Evolutionary conservation across 2,113 vertebrate genomes (phyloP).

Genomic region (Nannobrachium achirus): DNA sequence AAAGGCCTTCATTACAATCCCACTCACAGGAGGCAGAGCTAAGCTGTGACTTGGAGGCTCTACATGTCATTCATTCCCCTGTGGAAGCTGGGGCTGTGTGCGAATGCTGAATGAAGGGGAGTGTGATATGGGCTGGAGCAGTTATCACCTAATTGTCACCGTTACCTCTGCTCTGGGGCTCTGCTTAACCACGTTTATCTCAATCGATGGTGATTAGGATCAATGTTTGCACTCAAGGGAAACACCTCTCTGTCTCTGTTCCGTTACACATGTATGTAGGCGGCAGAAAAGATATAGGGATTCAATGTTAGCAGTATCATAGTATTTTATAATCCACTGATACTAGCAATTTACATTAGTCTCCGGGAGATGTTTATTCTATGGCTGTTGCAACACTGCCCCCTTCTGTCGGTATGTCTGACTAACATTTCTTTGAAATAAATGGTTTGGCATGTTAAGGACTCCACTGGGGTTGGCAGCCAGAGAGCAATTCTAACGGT

Average conservation of each 20-base stretch:
- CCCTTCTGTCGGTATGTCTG: conserved; percentile 54
- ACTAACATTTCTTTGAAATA: background rate
- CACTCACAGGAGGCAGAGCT: conserved; percentile 51
- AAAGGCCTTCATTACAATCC: conserved; percentile 69
- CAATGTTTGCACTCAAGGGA: conserved; percentile 37
- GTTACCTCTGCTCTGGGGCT: conserved; percentile 11
- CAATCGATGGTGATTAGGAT: conserved; percentile 45
- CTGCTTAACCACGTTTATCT: background rate
- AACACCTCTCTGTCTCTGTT: background rate
- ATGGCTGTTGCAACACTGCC: conserved; percentile 57
- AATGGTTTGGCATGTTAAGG: background rate
- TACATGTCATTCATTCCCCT: conserved; percentile 52
- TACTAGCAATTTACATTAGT: background rate
- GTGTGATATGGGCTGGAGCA: conserved; percentile 5
- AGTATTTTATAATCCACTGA: conserved; percentile 25
- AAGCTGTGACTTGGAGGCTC: conserved; percentile 52
- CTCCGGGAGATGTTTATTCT: background rate
- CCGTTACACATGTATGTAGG: conserved; percentile 10
- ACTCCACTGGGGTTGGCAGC: background rate
- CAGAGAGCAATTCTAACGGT: background rate
- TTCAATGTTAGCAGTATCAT: conserved; percentile 21
- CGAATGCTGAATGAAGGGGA: conserved; percentile 43
- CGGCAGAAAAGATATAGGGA: conserved; percentile 21
- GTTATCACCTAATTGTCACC: conserved; percentile 38
- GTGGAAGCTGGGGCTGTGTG: conserved; percentile 16